phyloP scores from a whole-genome alignment of 2,797 vertebrate genomes.

The Hypotaenidia okinawae region DNA sequence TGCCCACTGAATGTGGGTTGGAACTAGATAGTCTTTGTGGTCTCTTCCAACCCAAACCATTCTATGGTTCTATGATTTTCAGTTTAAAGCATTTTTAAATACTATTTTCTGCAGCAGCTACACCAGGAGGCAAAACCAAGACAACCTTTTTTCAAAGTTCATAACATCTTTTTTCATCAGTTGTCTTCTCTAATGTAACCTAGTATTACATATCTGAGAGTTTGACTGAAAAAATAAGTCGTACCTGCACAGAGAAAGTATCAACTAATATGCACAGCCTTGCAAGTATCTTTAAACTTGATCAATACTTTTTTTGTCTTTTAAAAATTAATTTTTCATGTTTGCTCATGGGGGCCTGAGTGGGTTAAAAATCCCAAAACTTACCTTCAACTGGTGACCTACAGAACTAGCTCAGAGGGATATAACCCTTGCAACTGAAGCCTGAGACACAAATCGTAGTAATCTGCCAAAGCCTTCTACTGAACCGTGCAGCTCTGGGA shows the following conservation, averaged over 20 bases:
- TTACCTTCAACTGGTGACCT: neutral
- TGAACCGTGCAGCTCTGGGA: neutral
- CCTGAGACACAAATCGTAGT: neutral
- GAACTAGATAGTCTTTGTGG: too few relatives aligned
- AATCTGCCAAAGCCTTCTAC: neutral
- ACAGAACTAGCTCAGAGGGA: neutral
- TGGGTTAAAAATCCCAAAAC: neutral
- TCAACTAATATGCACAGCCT: accelerated
- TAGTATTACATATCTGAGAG: neutral
- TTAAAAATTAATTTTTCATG: neutral
- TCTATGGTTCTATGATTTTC: neutral
- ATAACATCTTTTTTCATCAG: neutral
- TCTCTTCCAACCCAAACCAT: too few relatives aligned
- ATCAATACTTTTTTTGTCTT: neutral
- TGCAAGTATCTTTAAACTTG: neutral
- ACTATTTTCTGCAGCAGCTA: neutral
- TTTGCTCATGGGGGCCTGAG: neutral
- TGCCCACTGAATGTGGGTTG: too few relatives aligned
- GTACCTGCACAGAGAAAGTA: neutral
- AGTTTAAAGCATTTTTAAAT: neutral
- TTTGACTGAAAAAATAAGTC: neutral
- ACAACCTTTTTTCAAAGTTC: neutral
- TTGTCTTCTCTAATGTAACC: neutral
- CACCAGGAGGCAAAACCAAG: neutral
- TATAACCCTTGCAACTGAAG: neutral